Conservation (phyloP, 1,140 invertebrate genomes). For the Procambarus clarkii region DNA sequence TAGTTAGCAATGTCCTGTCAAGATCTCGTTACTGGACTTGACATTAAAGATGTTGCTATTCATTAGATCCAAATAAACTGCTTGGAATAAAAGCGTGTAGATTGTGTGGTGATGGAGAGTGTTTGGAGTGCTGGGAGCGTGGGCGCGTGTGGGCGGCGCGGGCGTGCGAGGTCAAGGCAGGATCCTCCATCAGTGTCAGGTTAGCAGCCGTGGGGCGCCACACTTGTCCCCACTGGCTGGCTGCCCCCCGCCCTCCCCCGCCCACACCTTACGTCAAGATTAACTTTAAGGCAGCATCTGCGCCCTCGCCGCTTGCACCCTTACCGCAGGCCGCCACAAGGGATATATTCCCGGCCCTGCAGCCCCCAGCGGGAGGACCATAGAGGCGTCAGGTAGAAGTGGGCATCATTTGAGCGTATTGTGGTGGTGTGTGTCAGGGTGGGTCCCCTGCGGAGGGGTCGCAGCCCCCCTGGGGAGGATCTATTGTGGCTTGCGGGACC, state of each 20-base stretch:
- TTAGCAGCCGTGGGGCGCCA: conserved; percentile 52
- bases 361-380: conserved; percentile 29
- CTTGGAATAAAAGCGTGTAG: too few species aligned
- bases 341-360: conserved; percentile 8
- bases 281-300: conserved; percentile 6
- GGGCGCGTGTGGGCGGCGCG: neutral
- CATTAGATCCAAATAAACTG: too few species aligned
- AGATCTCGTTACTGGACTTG: too few species aligned
- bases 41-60: too few species aligned
- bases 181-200: conserved; percentile 67
- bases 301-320: neutral
- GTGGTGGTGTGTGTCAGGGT: conserved; percentile 66
- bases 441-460: conserved; percentile 61
- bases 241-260: conserved; percentile 17
- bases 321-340: neutral
- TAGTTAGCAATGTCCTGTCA: too few species aligned
- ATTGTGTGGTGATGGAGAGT: neutral
- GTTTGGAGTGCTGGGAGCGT: neutral
- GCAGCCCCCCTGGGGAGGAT: conserved; percentile 55
- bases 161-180: conserved; percentile 53
- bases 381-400: conserved; percentile 66
- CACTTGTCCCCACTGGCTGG: conserved; percentile 45
- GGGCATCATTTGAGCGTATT: conserved; percentile 69
- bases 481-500: conserved; percentile 46
- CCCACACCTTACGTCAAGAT: conserved; percentile 66